Base-by-base conservation (phyloP, 2,888 invertebrate genomes). In the Platycheirus rosarum region DNA sequence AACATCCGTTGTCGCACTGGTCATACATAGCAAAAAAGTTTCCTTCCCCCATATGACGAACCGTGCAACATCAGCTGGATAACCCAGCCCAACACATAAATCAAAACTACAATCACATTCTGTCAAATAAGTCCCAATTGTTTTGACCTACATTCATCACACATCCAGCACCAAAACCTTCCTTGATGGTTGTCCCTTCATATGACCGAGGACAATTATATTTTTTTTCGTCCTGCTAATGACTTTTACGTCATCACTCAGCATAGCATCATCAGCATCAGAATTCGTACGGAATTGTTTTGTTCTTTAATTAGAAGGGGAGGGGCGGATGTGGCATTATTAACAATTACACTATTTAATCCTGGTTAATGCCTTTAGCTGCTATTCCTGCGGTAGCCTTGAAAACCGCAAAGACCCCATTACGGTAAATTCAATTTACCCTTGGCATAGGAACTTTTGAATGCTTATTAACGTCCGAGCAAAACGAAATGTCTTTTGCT, bases 71-170 rank as follows among this genome's bases (percentile, higher is more conserved):
- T 71, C 80, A 69, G 79, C 69, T 80, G 79, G 63, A 63, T 46
- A 44, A n/a, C 16, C n/a, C 57, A 46, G 42, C 44, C 60, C 60
- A 60, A 18, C 62, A 68, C 71, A 82, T 82, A 82, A 82, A 77
- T 82, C 82, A 82, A 82, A 82, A 77, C 71, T 51, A 48, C 71
- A 82, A 76, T 82, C 71, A 73, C 76, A 82, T 77, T 77, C 71
- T 82, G 82, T 82, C 82, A 73, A 71, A 82, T 77, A 77, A 82
- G 48, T 82, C 77, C 77, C 77, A 82, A 82, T 82, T 82, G 82
- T 77, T 82, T 42, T 77, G 82, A 82, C 82, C 82, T 71, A 82
- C 55, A 77, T 82, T 62, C 62, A 8, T 4, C 32, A 48, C 20
- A 29, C 13, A 14, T 26, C 23, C 57, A 44, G 7, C n/a, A 42